These are phyloP conservation scores for Lucilia sericata DNA, from an alignment of 1,140 invertebrate species.

Conservation along the genomic window DNA sequence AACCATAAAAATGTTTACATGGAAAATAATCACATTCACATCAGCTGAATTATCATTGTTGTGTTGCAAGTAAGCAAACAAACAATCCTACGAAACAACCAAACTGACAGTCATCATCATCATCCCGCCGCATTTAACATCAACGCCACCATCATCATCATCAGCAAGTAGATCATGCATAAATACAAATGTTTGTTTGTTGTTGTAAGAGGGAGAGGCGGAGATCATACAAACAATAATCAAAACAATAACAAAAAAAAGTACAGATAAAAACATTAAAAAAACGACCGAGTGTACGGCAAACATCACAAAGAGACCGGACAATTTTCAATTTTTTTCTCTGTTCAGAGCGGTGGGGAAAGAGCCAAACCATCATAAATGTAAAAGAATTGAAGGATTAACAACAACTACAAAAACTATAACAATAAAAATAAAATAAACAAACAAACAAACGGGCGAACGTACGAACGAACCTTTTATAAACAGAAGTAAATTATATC, in stretches of 20 bases:
- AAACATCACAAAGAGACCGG: slow-evolving; percentile 9
- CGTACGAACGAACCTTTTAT: not conserved
- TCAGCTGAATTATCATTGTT: slow-evolving; percentile 6
- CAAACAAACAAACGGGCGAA: not conserved
- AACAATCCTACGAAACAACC: not conserved
- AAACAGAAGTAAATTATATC: slow-evolving; percentile 3
- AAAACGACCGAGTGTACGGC: not conserved
- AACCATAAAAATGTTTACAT: slow-evolving; percentile 19
- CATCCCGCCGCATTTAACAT: not conserved
- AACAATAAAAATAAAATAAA: not conserved
- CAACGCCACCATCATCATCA: not conserved
- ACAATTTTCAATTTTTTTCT: not conserved
- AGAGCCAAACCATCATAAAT: not conserved
- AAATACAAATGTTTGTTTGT: not conserved
- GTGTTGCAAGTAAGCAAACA: not conserved
- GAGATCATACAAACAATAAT: not conserved
- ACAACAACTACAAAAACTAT: not conserved
- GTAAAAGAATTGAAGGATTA: slow-evolving; percentile 9
- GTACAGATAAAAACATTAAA: not conserved
- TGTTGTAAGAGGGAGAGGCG: not conserved
- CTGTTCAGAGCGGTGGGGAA: not conserved
- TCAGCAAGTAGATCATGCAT: not conserved
- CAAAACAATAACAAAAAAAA: too few relatives aligned
- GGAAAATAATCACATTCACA: slow-evolving; percentile 6
- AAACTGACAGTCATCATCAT: not conserved